Evolutionary conservation across 2,113 vertebrate genomes (phyloP).

Genomic region (Hydropotes inermis): DNA sequence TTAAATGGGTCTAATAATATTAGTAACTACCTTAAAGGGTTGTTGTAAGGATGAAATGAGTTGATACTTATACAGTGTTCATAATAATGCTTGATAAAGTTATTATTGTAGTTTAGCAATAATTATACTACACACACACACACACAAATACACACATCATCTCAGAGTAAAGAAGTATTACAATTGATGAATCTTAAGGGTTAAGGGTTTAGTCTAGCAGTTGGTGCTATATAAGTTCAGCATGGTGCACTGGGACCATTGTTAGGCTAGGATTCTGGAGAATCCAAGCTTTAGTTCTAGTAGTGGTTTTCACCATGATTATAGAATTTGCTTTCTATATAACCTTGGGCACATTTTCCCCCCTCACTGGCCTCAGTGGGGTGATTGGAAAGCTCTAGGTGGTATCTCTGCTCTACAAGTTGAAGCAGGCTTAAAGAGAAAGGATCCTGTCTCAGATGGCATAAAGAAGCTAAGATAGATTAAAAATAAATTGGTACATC

Average conservation of each 20-base stretch:
- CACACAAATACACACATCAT: neutral
- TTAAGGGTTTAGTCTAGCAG: neutral
- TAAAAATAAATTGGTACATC: neutral
- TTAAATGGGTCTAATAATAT: constrained; percentile 1
- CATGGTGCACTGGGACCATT: neutral
- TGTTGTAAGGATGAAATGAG: constrained; percentile 2
- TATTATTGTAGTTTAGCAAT: neutral
- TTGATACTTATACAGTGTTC: neutral
- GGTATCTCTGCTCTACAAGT: neutral
- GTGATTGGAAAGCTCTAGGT: neutral
- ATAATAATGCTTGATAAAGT: neutral
- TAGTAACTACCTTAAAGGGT: neutral
- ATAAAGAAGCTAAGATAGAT: neutral
- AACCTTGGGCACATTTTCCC: neutral
- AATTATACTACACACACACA: neutral
- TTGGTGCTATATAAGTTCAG: neutral
- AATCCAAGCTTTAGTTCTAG: neutral
- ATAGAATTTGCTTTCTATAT: constrained; percentile 11
- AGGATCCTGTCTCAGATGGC: neutral
- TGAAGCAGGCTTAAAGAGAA: neutral
- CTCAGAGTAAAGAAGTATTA: neutral
- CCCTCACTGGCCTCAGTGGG: neutral
- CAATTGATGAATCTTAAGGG: neutral
- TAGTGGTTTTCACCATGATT: neutral
- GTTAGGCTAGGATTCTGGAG: neutral